Conservation (phyloP, 2,113 vertebrate genomes). For the Dermatemys mawii region DNA sequence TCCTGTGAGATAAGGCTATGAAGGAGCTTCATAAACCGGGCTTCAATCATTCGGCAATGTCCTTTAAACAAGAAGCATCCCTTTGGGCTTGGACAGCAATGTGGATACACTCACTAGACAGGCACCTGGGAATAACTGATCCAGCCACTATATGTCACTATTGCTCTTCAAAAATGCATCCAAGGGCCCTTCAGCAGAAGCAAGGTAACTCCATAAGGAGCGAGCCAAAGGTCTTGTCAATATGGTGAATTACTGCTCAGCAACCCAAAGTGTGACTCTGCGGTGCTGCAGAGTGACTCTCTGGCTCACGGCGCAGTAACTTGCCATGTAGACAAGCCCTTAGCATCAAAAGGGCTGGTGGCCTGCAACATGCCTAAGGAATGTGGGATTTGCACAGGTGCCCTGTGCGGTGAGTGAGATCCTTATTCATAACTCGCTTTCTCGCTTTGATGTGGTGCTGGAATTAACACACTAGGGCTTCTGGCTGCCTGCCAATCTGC, state of each 20-base stretch:
- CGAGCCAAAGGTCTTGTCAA: neutral
- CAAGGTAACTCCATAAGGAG: fast-evolving
- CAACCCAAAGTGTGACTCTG: neutral
- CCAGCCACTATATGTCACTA: neutral
- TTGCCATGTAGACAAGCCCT: neutral
- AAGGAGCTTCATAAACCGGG: neutral
- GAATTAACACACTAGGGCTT: fast-evolving
- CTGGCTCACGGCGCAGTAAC: neutral
- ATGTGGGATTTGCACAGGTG: neutral
- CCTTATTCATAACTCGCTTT: neutral
- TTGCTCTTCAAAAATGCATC: neutral
- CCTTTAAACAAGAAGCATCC: neutral
- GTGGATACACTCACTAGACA: fast-evolving
- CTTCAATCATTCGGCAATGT: neutral
- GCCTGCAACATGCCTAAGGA: fast-evolving
- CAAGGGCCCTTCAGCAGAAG: neutral
- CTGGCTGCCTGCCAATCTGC: fast-evolving
- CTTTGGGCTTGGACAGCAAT: neutral
- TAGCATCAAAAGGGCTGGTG: fast-evolving
- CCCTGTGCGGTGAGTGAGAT: neutral
- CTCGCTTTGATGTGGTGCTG: neutral
- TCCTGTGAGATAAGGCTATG: neutral
- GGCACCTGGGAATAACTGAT: neutral
- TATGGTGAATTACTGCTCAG: neutral
- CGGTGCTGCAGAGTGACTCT: neutral